Conservation (phyloP, 1,140 invertebrate genomes). For the Lepidurus couesii region DNA sequence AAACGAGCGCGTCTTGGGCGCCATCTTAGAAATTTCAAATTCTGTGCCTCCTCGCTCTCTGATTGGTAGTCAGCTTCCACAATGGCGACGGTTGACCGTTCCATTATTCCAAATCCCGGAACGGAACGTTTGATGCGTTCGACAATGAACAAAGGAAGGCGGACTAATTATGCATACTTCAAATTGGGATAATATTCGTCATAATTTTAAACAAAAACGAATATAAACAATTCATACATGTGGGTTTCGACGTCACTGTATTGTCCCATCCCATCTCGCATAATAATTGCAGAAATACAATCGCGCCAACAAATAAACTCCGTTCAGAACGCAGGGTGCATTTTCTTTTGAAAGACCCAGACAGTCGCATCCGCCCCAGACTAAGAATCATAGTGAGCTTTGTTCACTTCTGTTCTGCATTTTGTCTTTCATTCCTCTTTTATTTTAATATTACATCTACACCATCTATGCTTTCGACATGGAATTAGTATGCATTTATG, state of each 20-base stretch:
- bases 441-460: slow-evolving; percentile 5
- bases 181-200: no score
- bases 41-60: background rate
- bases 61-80: background rate
- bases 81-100: background rate
- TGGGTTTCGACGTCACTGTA: background rate
- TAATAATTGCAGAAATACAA: background rate
- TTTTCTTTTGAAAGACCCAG: background rate
- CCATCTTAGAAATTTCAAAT: slow-evolving; percentile 22
- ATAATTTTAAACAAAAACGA: background rate
- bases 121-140: background rate
- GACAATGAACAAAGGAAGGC: no score
- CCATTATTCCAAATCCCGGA: background rate
- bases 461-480: slow-evolving; percentile 1
- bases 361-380: background rate
- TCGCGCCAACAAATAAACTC: background rate
- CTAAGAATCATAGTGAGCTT: background rate
- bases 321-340: background rate
- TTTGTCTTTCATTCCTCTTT: background rate
- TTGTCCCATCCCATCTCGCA: background rate
- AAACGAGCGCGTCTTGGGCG: slow-evolving; percentile 20
- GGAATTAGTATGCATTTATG: slow-evolving; percentile 20
- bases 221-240: background rate
- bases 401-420: slow-evolving; percentile 8
- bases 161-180: no score